Percentiles rank a stretch among this genome's conserved stretches.
These are phyloP conservation scores for Marmota flaviventris DNA, from an alignment of 2,113 vertebrate genomes.

Conservation along the genomic window DNA sequence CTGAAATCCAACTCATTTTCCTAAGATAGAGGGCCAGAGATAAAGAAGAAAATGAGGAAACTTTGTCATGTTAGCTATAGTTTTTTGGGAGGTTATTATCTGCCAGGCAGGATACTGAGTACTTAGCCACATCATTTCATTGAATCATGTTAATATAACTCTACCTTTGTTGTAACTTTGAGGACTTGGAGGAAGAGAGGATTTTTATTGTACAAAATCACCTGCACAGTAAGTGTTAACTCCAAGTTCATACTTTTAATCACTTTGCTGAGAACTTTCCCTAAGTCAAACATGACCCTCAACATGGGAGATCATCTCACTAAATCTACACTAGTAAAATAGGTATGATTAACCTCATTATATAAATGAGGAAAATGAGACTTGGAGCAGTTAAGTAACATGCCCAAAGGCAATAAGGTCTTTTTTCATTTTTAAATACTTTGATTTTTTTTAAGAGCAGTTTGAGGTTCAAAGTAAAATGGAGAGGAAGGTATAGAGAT, in stretches of 20 bases:
- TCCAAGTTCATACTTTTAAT: background rate
- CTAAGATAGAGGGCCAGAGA: background rate
- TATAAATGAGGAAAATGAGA: background rate
- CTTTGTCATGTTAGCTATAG: background rate
- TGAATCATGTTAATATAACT: background rate
- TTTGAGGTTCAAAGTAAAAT: background rate
- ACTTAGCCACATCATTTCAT: background rate
- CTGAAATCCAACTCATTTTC: background rate
- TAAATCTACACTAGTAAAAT: background rate
- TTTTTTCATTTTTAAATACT: background rate
- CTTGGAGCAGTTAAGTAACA: background rate
- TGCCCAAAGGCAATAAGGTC: background rate
- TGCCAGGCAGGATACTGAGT: background rate
- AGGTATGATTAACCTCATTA: background rate
- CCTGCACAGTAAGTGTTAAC: background rate
- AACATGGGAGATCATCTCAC: background rate
- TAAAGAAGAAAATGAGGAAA: background rate
- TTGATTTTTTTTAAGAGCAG: background rate
- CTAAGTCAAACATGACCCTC: background rate
- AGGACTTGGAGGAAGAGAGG: background rate
- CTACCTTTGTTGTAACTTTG: background rate
- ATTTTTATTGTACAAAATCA: background rate
- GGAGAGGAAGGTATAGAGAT: background rate
- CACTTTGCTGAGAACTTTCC: background rate
- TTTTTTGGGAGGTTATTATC: background rate